phyloP scores from a whole-genome alignment of 2,113 vertebrate genomes.

The Thryonomys swinderianus region DNA sequence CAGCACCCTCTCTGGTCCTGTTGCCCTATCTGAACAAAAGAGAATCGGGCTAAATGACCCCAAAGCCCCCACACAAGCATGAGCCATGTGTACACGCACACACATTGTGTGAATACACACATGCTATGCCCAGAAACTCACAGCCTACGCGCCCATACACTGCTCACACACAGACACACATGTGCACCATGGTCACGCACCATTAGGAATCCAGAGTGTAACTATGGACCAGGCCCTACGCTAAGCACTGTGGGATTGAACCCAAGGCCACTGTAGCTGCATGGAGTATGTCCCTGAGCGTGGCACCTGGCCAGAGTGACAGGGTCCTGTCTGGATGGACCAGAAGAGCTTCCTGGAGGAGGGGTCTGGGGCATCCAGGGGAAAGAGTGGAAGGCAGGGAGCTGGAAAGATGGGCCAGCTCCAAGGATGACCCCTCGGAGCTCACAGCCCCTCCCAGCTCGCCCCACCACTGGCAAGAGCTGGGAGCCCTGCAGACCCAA shows the following conservation, averaged over 20 bases:
- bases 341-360: neutral
- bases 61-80: neutral
- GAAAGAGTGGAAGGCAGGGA: neutral
- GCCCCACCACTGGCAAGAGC: fast-evolving
- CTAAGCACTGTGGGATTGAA: neutral
- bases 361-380: neutral
- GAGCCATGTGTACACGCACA: neutral
- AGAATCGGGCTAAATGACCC: neutral
- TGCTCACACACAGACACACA: neutral
- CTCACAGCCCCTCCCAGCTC: neutral
- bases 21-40: neutral
- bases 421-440: neutral
- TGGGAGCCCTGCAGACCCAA: neutral
- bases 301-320: neutral
- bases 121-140: neutral
- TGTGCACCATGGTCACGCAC: neutral
- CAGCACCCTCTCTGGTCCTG: neutral
- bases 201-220: neutral
- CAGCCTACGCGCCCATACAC: neutral
- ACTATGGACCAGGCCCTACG: neutral
- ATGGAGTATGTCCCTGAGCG: neutral
- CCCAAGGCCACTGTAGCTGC: no score
- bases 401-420: neutral
- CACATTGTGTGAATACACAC: no score
- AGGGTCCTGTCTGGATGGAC: neutral